A percentile compares a stretch with the other conserved stretches of the same genome.
phyloP scores from a whole-genome alignment of 2,113 vertebrate genomes.

The Boleophthalmus pectinirostris region DNA sequence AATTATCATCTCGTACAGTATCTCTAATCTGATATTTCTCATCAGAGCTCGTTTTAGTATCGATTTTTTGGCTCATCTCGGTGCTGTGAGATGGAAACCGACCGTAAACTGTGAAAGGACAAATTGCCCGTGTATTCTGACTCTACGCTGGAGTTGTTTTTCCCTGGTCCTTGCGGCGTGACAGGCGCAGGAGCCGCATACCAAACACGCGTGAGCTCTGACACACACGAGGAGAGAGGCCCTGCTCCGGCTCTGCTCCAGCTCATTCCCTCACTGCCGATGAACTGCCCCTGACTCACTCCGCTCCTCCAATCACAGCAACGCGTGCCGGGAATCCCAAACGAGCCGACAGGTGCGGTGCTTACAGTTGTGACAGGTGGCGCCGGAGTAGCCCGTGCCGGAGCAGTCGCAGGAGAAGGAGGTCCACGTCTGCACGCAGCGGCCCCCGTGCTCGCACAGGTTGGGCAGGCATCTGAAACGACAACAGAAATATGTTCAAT shows the following conservation, averaged over 20 bases:
- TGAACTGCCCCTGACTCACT: not conserved
- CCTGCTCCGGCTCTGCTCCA: not conserved
- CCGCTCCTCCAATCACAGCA: not conserved
- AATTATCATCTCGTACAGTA: no score
- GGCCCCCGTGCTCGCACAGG: conserved; percentile 88
- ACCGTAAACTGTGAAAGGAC: no score
- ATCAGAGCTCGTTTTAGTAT: no score
- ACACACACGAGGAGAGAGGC: not conserved
- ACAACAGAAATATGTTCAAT: not conserved
- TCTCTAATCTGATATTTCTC: no score
- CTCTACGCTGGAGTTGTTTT: not conserved
- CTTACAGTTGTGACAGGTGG: conserved; percentile 89
- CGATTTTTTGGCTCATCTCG: no score
- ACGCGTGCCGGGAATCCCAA: not conserved
- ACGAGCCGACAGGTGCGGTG: not conserved
- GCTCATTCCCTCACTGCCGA: not conserved
- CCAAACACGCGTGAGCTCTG: not conserved
- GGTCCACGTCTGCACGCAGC: conserved; percentile 85
- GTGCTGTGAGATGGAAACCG: no score
- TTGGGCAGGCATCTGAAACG: conserved; percentile 84
- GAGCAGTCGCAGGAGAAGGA: conserved; percentile 85
- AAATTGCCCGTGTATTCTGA: no score
- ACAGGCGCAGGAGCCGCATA: not conserved
- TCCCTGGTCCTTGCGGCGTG: not conserved
- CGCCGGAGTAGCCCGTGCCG: conserved; percentile 80